These are phyloP conservation scores for Synanthedon tipuliformis DNA, from an alignment of 2,888 invertebrate genomes.

Conservation along the genomic window DNA sequence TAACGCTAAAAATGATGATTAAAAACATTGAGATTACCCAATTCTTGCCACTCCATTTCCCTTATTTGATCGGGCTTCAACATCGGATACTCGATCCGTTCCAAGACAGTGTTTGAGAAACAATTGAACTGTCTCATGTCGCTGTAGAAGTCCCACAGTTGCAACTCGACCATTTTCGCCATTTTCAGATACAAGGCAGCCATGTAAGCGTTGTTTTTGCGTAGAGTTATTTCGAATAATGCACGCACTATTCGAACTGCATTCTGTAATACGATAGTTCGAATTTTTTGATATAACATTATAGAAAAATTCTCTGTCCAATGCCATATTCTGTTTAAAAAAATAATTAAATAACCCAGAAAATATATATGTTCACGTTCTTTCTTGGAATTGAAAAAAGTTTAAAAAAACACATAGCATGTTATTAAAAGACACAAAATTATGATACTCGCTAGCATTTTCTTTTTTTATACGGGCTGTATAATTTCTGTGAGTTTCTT, in stretches of 20 bases:
- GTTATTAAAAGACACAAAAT: constrained; percentile 29
- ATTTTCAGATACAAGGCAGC: constrained; percentile 86
- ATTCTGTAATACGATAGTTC: constrained; percentile 71
- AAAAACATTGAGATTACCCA: constrained; percentile 66
- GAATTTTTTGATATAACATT: too few relatives aligned
- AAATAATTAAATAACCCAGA: too few relatives aligned
- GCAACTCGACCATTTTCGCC: constrained; percentile 93
- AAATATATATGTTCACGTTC: too few relatives aligned
- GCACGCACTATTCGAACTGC: constrained; percentile 91
- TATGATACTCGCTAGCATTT: constrained; percentile 45
- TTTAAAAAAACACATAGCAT: neutral
- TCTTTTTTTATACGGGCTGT: constrained; percentile 73
- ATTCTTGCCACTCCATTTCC: constrained; percentile 89
- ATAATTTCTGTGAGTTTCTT: constrained; percentile 69
- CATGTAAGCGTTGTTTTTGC: constrained; percentile 90
- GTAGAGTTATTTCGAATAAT: constrained; percentile 91
- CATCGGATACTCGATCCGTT: constrained; percentile 83
- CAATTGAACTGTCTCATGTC: constrained; percentile 88
- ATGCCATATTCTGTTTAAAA: too few relatives aligned
- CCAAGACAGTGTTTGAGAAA: constrained; percentile 80
- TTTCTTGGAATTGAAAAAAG: neutral
- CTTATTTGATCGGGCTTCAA: constrained; percentile 81
- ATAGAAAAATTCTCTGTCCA: too few relatives aligned
- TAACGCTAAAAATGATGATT: constrained; percentile 4
- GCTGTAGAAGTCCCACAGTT: constrained; percentile 88